Percentiles rank a stretch among this genome's conserved stretches.
phyloP scores from a whole-genome alignment of 2,888 invertebrate species.

The Napeogenes sylphis region DNA sequence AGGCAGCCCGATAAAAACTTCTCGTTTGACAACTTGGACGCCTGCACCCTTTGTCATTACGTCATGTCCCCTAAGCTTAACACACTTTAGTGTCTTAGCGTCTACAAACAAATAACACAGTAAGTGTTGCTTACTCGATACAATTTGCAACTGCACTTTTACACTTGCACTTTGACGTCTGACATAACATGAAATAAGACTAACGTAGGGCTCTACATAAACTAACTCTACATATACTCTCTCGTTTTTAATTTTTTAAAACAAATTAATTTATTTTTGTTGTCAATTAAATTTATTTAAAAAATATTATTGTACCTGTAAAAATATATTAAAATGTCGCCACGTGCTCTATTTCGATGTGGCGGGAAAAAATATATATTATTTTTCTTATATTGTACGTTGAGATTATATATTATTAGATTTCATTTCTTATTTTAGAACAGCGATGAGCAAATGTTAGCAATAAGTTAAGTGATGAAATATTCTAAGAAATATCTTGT shows the following conservation, averaged over 20 bases:
- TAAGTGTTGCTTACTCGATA: background rate
- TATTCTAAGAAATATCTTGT: slow-evolving; percentile 29
- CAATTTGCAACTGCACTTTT: background rate
- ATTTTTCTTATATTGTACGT: background rate
- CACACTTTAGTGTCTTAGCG: slow-evolving; percentile 40
- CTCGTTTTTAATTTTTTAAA: too few species aligned
- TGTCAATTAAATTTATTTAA: too few species aligned
- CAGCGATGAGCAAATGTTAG: slow-evolving; percentile 21
- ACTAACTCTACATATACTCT: too few species aligned
- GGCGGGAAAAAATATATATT: background rate
- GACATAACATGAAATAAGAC: background rate
- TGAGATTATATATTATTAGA: slow-evolving; percentile 14
- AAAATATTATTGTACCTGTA: too few species aligned
- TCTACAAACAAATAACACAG: slow-evolving; percentile 45
- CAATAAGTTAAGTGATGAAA: slow-evolving; percentile 28
- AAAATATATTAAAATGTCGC: background rate
- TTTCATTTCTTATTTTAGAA: slow-evolving; percentile 17
- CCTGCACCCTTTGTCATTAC: slow-evolving; percentile 74
- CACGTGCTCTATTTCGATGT: background rate
- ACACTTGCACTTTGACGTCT: slow-evolving; percentile 1
- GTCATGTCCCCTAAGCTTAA: slow-evolving; percentile 56
- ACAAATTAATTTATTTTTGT: too few species aligned
- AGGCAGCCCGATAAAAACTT: slow-evolving; percentile 75
- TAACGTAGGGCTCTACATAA: too few species aligned
- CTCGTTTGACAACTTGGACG: slow-evolving; percentile 75